Evolutionary conservation across 2,888 invertebrate species (phyloP).

Genomic region (Cephus runcator): DNA sequence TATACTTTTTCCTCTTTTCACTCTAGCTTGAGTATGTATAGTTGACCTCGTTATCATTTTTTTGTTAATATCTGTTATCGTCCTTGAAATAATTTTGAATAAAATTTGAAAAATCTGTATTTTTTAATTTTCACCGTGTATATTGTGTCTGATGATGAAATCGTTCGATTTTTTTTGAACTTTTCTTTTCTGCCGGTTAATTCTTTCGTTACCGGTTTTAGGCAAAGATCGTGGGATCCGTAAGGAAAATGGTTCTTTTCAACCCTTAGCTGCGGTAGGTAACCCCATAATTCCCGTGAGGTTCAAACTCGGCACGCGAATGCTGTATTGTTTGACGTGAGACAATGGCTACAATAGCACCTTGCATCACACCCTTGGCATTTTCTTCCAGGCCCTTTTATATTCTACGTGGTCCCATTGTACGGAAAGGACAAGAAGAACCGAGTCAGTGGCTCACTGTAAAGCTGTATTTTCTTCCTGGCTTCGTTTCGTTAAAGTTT

Average conservation of each 20-base stretch:
- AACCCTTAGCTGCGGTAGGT: conserved; percentile 8
- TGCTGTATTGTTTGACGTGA: conserved; percentile 1
- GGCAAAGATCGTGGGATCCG: not conserved
- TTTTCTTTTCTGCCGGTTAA: not conserved
- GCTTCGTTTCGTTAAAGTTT: conserved; percentile 38
- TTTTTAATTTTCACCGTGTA: not conserved
- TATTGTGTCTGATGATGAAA: not conserved
- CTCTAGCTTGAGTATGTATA: not conserved
- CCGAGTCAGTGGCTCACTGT: conserved; percentile 9
- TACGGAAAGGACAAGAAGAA: not conserved
- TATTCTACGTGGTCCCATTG: not conserved
- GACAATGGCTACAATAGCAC: conserved; percentile 29
- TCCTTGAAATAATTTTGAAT: not conserved
- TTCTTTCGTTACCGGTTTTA: not conserved
- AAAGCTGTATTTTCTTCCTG: conserved; percentile 25
- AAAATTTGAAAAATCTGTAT: not conserved
- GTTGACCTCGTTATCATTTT: not conserved
- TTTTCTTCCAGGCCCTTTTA: conserved; percentile 20
- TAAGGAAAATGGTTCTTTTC: not conserved
- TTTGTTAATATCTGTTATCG: not conserved
- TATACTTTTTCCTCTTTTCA: not conserved
- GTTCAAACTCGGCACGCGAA: conserved; percentile 8
- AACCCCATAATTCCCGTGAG: conserved; percentile 8
- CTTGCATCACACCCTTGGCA: conserved; percentile 32
- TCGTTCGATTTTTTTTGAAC: not conserved